Evolutionary conservation across 1,140 invertebrate genomes (phyloP).

Genomic region (Zaprionus ornatus): DNA sequence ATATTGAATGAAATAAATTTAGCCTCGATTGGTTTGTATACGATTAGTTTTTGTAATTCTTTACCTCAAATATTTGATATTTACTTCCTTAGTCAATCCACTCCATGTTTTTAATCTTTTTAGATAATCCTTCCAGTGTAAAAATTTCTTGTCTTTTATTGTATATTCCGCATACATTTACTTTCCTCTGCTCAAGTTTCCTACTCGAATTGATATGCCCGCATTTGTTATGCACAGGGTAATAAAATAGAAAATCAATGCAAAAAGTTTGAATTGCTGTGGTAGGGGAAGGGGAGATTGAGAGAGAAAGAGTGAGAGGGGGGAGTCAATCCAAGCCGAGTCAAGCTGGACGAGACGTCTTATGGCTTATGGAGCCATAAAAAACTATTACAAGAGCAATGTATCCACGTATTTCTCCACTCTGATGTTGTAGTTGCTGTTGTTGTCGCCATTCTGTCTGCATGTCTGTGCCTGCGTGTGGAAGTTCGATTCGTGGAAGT

Average conservation of each 20-base stretch:
- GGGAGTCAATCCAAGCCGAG: constrained; percentile 20
- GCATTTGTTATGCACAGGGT: background rate
- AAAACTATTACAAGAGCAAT: constrained; percentile 49
- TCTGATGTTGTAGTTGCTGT: constrained; percentile 7
- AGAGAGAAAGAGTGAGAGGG: background rate
- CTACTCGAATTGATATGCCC: background rate
- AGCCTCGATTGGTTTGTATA: too few species aligned
- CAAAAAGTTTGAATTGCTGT: constrained; percentile 18
- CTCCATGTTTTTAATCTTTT: too few species aligned
- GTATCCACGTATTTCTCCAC: constrained; percentile 21
- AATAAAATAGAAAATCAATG: constrained; percentile 46
- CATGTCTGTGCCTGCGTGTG: constrained; percentile 4
- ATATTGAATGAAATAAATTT: too few species aligned
- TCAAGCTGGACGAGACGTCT: constrained; percentile 25
- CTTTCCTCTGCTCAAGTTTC: background rate
- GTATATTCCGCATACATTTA: background rate
- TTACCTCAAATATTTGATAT: background rate
- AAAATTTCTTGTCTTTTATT: too few species aligned
- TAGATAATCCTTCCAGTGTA: too few species aligned
- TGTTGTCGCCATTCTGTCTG: constrained; percentile 32
- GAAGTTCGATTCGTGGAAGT: constrained; percentile 38
- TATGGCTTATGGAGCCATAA: constrained; percentile 53
- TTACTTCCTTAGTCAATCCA: background rate
- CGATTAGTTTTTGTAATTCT: background rate
- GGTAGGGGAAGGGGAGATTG: too few species aligned